Conservation (phyloP, 2,888 invertebrate species). For the Ophion slaviceki region DNA sequence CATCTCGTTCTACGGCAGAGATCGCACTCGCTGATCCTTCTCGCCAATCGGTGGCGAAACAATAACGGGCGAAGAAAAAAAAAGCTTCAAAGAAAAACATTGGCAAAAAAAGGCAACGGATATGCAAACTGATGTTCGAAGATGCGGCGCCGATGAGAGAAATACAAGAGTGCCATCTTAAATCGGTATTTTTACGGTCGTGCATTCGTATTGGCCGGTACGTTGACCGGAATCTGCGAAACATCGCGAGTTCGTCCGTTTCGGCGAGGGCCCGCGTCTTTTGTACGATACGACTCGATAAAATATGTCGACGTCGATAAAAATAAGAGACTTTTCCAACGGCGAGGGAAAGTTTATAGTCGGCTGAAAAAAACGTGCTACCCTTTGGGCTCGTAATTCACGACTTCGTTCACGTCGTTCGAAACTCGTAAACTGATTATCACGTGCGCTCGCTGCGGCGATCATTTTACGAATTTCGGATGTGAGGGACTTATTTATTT, state of each 20-base stretch:
- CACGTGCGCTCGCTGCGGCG: background rate
- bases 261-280: conserved; percentile 20
- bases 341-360: conserved; percentile 41
- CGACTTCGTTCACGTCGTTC: conserved; percentile 33
- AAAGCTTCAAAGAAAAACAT: conserved; percentile 22
- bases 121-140: conserved; percentile 22
- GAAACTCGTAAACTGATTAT: conserved; percentile 39
- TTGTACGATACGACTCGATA: conserved; percentile 41
- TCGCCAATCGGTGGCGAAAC: conserved; percentile 30
- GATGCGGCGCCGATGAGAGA: conserved; percentile 15
- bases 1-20: conserved; percentile 1
- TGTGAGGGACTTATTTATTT: background rate
- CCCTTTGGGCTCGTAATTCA: conserved; percentile 40
- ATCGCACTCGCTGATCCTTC: conserved; percentile 48
- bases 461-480: background rate
- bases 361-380: conserved; percentile 18
- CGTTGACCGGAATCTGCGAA: conserved; percentile 60
- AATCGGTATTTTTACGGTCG: conserved; percentile 60
- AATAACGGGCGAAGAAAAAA: conserved; percentile 30
- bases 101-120: conserved; percentile 9
- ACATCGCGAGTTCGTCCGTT: conserved; percentile 42
- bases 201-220: conserved; percentile 24
- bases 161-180: conserved; percentile 56
- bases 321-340: conserved; percentile 51
- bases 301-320: conserved; percentile 61